Conservation (phyloP, 2,888 invertebrate species). For the Tanytarsus gracilentus region DNA sequence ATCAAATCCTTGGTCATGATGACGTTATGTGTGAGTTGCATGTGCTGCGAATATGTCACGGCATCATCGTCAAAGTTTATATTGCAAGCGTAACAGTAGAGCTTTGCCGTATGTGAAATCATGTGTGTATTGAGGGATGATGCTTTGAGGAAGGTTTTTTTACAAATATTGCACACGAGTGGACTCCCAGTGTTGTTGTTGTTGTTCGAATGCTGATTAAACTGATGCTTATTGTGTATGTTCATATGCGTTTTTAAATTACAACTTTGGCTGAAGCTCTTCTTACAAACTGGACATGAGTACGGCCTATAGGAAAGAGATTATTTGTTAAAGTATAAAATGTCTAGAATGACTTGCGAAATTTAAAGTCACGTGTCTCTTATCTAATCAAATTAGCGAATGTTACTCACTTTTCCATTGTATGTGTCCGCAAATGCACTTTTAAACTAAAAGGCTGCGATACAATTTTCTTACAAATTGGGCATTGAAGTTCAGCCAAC, state of each 20-base stretch:
- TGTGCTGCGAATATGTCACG: slow-evolving; percentile 19
- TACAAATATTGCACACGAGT: slow-evolving; percentile 18
- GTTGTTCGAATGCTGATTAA: background rate
- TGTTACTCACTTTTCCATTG: slow-evolving; percentile 18
- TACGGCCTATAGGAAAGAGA: slow-evolving; percentile 6
- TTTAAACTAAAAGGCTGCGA: slow-evolving; percentile 26
- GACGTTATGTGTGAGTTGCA: slow-evolving; percentile 19
- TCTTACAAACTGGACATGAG: slow-evolving; percentile 9
- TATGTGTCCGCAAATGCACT: slow-evolving; percentile 25
- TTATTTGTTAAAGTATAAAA: background rate
- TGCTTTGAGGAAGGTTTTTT: slow-evolving; percentile 16
- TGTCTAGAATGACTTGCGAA: background rate
- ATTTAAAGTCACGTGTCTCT: background rate
- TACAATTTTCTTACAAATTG: slow-evolving; percentile 25
- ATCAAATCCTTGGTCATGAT: slow-evolving; percentile 25
- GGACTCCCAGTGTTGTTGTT: background rate
- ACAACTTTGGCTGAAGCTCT: slow-evolving; percentile 22
- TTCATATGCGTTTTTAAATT: slow-evolving; percentile 25
- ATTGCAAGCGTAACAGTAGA: slow-evolving; percentile 23
- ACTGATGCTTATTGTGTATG: background rate
- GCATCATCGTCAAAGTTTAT: slow-evolving; percentile 22
- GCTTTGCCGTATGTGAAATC: slow-evolving; percentile 23
- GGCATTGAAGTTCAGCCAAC: slow-evolving; percentile 19
- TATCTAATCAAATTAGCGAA: background rate
- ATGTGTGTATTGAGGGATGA: slow-evolving; percentile 21